A percentile compares a stretch with the other conserved stretches of the same genome.
These are phyloP conservation scores for Eidolon dupreanum DNA, from an alignment of 2,797 vertebrate genomes.

Conservation along the genomic window DNA sequence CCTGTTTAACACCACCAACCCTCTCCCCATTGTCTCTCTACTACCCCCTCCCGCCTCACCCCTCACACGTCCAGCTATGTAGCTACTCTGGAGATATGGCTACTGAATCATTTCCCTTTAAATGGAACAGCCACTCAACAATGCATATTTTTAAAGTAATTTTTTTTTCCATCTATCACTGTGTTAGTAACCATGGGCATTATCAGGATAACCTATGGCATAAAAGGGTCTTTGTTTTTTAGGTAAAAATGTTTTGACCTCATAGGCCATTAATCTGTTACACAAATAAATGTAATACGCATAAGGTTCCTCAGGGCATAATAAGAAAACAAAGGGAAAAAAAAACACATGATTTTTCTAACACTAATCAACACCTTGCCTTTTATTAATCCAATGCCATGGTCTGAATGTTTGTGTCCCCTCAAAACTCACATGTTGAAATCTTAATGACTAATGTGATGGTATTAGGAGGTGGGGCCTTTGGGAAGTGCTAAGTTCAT, in stretches of 20 bases:
- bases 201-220: not conserved
- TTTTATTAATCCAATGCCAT: not conserved
- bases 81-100: not conserved
- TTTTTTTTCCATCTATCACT: not conserved
- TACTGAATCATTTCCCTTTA: not conserved
- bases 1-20: not conserved
- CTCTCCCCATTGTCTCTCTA: not conserved
- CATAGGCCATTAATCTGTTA: not conserved
- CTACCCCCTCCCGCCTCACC: fast-evolving
- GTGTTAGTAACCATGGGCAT: not conserved
- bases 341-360: not conserved
- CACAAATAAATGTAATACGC: not conserved
- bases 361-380: not conserved
- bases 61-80: not conserved
- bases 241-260: not conserved
- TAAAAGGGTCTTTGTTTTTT: not conserved
- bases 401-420: not conserved
- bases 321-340: not conserved
- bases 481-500: not conserved
- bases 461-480: not conserved
- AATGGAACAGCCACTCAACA: not conserved
- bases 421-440: not conserved
- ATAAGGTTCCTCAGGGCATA: not conserved
- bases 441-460: not conserved
- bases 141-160: not conserved